Evolutionary conservation across 2,797 vertebrate species (phyloP), one percentile per base, ranked within the genome.

Genomic region (Hemibagrus guttatus): DNA sequence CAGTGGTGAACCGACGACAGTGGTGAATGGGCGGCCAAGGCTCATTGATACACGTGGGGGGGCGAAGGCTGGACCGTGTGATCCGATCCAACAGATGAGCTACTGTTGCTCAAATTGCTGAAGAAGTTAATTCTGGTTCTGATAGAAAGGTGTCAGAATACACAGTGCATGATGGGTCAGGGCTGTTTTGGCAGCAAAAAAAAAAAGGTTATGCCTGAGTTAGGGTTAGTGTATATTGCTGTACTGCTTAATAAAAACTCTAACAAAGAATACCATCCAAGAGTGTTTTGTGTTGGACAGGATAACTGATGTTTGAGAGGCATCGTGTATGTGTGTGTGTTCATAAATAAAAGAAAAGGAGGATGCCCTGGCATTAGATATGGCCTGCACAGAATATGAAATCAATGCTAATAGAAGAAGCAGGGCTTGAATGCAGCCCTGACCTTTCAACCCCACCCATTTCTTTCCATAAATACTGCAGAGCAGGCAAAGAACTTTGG

Each of bases 321-420:
- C 28, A 74, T 9, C 61, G 91, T 86, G 76, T 84, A 71, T 86
- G 91, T 91, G 91, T 86, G 76, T 84, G 75, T 86, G 91, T 91
- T 94, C 93, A 95, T 94, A 93, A 95, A 95, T 94, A 95, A 94
- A 94, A 93, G 90, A 95, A 90, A 89, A 64, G 23, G 76, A 86
- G 86, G 72, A 90, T 89, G 52, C 75, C 83, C 83, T 83, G 90
- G 87, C 90, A 92, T 93, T 91, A 92, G 89, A 91, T 91, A 75
- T 86, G 80, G 28, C 83, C 92, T 90, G 85, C 87, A 46, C 87
- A 61, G 91, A 92, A 91, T 39, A 87, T 87, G 76, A 89, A 92
- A 93, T 93, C 88, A 81, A 93, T 93, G 92, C 90, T 92, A 95
- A 95, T 93, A 91, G 92, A 86, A 91, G 88, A 78, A 86, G 23